Evolutionary conservation across 1,140 invertebrate genomes (phyloP).

Genomic region (Nebria ingens): DNA sequence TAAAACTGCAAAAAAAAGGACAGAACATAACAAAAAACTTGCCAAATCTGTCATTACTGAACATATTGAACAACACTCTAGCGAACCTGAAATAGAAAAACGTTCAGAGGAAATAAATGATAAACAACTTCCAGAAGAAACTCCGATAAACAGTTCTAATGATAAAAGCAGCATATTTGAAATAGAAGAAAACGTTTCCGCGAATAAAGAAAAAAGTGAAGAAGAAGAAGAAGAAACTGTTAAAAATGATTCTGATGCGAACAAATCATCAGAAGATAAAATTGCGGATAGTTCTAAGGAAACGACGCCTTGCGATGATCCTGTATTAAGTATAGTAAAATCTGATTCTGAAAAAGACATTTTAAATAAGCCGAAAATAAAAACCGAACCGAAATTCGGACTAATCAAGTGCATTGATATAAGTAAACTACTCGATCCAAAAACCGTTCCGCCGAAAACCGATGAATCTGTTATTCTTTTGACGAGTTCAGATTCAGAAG

Average conservation of each 20-base stretch:
- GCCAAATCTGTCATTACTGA: neutral
- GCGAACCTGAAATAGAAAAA: no score
- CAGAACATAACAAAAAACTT: no score
- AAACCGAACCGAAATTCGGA: neutral
- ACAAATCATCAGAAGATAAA: neutral
- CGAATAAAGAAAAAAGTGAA: neutral
- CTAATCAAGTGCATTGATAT: slow-evolving; percentile 26
- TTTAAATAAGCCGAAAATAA: neutral
- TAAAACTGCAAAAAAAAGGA: no score
- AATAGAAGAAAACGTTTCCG: neutral
- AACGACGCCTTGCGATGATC: neutral
- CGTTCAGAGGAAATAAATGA: no score
- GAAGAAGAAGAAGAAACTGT: neutral
- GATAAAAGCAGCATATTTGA: neutral
- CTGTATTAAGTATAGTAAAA: neutral
- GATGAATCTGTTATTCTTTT: slow-evolving; percentile 22
- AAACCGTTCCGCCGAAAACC: slow-evolving; percentile 14
- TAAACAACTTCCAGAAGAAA: neutral
- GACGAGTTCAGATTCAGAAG: slow-evolving; percentile 24
- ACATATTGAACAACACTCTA: no score
- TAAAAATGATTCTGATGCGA: neutral
- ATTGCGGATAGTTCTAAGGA: neutral
- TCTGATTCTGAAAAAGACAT: neutral
- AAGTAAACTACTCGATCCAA: slow-evolving; percentile 24
- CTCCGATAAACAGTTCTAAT: neutral